Evolutionary conservation across 2,113 vertebrate species (phyloP), one percentile per base, ranked within the genome.

Genomic region (Himantopus leucocephalus): DNA sequence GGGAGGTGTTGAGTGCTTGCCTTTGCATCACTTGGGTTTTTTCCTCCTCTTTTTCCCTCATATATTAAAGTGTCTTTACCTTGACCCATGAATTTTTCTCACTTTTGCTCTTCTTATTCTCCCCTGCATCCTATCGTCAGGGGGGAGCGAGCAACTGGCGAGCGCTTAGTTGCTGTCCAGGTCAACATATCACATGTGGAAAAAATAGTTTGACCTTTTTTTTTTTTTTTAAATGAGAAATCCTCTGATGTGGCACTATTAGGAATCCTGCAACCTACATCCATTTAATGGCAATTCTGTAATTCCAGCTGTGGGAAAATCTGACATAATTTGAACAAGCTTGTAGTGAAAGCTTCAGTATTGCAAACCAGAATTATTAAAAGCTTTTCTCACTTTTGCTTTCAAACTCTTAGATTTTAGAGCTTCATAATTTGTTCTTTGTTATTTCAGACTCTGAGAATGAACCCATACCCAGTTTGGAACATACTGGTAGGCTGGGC

Each of bases 121-220:
- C 23, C 34, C n/a, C 30, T 2, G 0, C 14, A 60, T 12, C 14
- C 15, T 10, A 32, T 7, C 17, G 1, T 22, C 37, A 16, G 5
- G 2, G 2, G 14, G 1, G 8, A 85, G 9, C 0, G 4, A 81
- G 29, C 8, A 4, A 35, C 23, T 43, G 5, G 6, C 39, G 12
- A 3, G 8, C 32, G 6, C 16, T 73, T 64, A 43, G 26, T 7
- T 88, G 12, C 37, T 83, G 35, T 4, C 5, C 39, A 76, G 22
- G 30, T 43, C 52, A 85, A 60, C 30, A 39, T 0, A 71, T 34
- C 18, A n/a, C 6, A 39, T 10, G 12, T 15, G 4, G 45, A 67
- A 75, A 37, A 81, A 85, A 47, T 6, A 27, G 3, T 23, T 23
- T 19, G 1, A 32, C 2, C 2, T 19, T 30, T 52, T 66, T 70